A percentile compares a stretch with the other conserved stretches of the same genome.
Conservation (phyloP, 2,888 invertebrate species). For the Spodoptera exigua region DNA sequence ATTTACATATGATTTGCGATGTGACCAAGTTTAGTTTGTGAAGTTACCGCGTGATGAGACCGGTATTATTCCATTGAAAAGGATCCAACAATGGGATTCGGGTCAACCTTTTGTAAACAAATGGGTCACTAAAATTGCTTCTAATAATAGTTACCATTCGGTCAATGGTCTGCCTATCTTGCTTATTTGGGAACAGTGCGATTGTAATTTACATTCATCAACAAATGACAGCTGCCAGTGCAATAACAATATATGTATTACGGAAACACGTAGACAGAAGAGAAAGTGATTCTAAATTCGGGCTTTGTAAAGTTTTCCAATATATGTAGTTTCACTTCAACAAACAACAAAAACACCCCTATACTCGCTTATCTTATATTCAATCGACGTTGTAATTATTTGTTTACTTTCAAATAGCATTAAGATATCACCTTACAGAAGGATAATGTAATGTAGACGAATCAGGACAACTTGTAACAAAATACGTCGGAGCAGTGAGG, state of each 20-base stretch:
- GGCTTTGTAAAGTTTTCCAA: neutral
- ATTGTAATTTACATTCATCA: too few relatives aligned
- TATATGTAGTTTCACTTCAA: neutral
- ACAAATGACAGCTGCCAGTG: neutral
- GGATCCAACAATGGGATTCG: conserved; percentile 51
- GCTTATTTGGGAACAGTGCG: conserved; percentile 14
- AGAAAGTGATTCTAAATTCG: neutral
- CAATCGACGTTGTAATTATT: conserved; percentile 29
- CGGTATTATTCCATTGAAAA: conserved; percentile 46
- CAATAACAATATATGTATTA: too few relatives aligned
- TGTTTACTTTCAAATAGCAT: conserved; percentile 45
- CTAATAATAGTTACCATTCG: conserved; percentile 8
- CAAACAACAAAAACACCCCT: conserved; percentile 13
- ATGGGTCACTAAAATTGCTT: conserved; percentile 38
- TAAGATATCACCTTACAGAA: conserved; percentile 43
- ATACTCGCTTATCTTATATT: conserved; percentile 24
- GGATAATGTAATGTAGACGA: conserved; percentile 39
- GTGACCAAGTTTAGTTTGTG: conserved; percentile 57
- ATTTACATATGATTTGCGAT: conserved; percentile 56
- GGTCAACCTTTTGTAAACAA: conserved; percentile 41
- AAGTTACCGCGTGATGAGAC: conserved; percentile 52
- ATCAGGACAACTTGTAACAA: conserved; percentile 29
- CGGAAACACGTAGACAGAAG: too few relatives aligned
- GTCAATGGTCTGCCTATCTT: conserved; percentile 21
- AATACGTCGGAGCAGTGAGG: conserved; percentile 27